Percentiles rank a stretch among this genome's conserved stretches.
phyloP scores from a whole-genome alignment of 2,113 vertebrate species.

The Burhinus oedicnemus region DNA sequence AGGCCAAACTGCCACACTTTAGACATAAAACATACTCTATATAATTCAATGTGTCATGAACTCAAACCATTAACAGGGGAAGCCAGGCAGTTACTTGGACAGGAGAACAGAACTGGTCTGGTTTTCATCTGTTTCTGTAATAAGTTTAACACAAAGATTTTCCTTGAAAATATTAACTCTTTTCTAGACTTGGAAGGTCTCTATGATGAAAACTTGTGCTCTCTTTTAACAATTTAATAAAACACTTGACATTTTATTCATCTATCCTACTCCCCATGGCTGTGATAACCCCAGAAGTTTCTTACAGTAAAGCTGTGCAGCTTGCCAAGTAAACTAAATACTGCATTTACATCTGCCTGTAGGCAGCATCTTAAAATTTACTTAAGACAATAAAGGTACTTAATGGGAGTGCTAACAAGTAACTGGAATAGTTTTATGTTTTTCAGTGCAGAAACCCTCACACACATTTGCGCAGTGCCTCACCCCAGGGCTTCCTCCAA shows the following conservation, averaged over 20 bases:
- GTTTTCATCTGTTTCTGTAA: background rate
- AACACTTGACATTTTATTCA: background rate
- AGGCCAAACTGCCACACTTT: background rate
- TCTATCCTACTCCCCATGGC: background rate
- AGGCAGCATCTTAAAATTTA: background rate
- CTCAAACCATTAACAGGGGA: background rate
- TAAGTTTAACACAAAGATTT: background rate
- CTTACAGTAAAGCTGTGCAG: background rate
- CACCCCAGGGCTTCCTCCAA: slow-evolving; percentile 48
- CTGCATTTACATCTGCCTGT: background rate
- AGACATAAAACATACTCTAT: background rate
- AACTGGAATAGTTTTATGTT: background rate
- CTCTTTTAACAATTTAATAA: background rate
- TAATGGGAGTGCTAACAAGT: background rate
- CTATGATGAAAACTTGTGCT: background rate
- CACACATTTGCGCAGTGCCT: slow-evolving; percentile 7
- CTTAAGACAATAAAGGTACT: background rate
- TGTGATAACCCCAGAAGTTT: background rate
- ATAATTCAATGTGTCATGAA: background rate
- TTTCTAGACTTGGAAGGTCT: background rate
- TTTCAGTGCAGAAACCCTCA: background rate
- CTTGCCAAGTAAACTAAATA: background rate
- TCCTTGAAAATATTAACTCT: background rate
- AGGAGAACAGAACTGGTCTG: background rate
- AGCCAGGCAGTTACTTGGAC: background rate